Evolutionary conservation across 2,888 invertebrate genomes (phyloP), one percentile per base, ranked within the genome.

Genomic region (Ptilodon capucinus): DNA sequence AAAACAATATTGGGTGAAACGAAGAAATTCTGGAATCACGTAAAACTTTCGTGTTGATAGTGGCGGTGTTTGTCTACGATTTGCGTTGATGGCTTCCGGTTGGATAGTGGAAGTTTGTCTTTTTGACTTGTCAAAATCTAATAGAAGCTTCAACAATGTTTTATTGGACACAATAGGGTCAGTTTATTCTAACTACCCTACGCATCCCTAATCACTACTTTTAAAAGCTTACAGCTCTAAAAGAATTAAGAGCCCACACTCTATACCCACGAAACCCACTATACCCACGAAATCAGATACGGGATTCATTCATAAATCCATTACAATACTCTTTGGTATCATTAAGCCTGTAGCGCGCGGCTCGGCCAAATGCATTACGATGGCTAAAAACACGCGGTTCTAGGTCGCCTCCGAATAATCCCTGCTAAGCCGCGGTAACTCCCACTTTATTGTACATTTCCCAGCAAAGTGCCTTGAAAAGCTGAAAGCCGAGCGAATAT

Each of bases 381-480:
- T 42, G 54, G 64, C 53, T 67, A 64, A 57, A 66, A 64, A 57
- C 55, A 59, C 47, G 43, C 47, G 44, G 47, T 41, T 40, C 51
- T 59, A 61, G 58, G 57, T 61, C 52, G 46, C 42, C 34, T 43
- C 52, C 48, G 42, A 60, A 62, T 79, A 79, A 79, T 75, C 76
- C 71, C 54, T 50, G 67, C 67, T 74, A 72, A 76, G 70, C 72
- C 67, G 53, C 51, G 55, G 64, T 45, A 47, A 54, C 54, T 48
- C 60, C 28, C 68, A 74, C 72, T 79, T 76, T 79, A 77, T 76
- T 74, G 75, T 79, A 77, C 75, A 76, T 77, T 81, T 74, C 67
- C 68, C 66, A 68, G 76, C 71, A 77, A 79, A 83, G 79, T 80
- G 74, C 72, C 76, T 74, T 56, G 76, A 71, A 72, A 79, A 73